Conservation (phyloP, 1,140 invertebrate species). For the Lucilia cuprina region DNA sequence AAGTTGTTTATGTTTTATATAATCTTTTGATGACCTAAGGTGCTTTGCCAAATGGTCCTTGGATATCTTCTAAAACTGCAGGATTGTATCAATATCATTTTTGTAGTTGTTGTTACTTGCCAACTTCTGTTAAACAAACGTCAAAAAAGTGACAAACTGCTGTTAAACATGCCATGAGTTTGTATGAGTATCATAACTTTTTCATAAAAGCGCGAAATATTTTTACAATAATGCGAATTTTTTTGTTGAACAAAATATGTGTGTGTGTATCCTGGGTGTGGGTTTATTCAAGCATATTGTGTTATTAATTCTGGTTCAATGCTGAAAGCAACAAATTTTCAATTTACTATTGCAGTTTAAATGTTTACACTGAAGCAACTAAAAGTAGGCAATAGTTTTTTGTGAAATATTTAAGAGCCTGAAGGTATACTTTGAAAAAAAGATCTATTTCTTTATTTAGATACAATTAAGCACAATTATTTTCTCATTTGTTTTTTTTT, state of each 20-base stretch:
- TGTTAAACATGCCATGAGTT: conserved; percentile 25
- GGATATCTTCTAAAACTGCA: too few relatives aligned
- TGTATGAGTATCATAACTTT: background rate
- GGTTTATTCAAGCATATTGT: conserved; percentile 14
- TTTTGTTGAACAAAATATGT: background rate
- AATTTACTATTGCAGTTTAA: background rate
- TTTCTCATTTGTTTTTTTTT: too few relatives aligned
- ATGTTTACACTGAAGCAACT: background rate
- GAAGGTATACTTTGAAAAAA: background rate
- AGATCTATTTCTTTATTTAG: background rate
- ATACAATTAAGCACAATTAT: too few relatives aligned
- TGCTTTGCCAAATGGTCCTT: too few relatives aligned
- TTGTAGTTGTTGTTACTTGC: background rate
- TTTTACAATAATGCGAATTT: background rate
- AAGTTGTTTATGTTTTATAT: too few relatives aligned
- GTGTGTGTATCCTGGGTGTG: conserved; percentile 21
- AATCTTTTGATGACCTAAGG: too few relatives aligned
- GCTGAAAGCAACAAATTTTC: background rate
- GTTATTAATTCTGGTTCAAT: conserved; percentile 34
- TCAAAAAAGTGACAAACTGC: conserved; percentile 33
- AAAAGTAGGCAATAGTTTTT: background rate
- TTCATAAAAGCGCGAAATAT: conserved; percentile 20
- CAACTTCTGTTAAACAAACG: conserved; percentile 23
- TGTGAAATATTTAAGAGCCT: too few relatives aligned
- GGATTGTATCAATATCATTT: background rate